Evolutionary conservation across 2,888 invertebrate genomes (phyloP).

Genomic region (Plagiodera versicolora): DNA sequence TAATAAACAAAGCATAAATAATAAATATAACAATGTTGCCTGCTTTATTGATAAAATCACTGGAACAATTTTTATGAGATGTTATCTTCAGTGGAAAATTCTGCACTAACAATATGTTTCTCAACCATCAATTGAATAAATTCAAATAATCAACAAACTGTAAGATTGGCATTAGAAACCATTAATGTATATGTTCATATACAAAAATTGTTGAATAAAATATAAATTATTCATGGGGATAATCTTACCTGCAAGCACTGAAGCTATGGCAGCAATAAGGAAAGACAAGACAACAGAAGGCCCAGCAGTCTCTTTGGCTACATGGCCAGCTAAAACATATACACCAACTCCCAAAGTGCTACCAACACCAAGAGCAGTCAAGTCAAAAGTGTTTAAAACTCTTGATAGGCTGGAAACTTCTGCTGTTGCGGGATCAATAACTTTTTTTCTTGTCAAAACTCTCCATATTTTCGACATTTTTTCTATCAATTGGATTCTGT

Average conservation of each 20-base stretch:
- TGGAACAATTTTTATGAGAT: no score
- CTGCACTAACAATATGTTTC: no score
- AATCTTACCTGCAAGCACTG: slow-evolving; percentile 78
- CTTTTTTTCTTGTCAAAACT: slow-evolving; percentile 50
- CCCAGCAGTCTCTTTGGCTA: slow-evolving; percentile 78
- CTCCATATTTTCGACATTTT: slow-evolving; percentile 45
- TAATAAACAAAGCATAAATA: no score
- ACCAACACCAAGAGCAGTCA: slow-evolving; percentile 81
- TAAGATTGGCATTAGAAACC: no score
- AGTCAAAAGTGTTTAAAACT: slow-evolving; percentile 77
- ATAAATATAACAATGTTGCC: no score
- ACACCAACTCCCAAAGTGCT: slow-evolving; percentile 88
- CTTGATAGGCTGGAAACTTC: slow-evolving; percentile 60
- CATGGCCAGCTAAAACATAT: slow-evolving; percentile 84
- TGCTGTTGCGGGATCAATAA: slow-evolving; percentile 46
- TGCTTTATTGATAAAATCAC: no score
- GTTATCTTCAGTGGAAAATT: no score
- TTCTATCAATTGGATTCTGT: not conserved
- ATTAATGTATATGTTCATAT: no score
- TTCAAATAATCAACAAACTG: no score
- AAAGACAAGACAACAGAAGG: slow-evolving; percentile 86
- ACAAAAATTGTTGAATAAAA: not conserved
- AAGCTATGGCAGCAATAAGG: slow-evolving; percentile 83
- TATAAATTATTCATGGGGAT: not conserved
- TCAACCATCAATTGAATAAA: no score